Base-by-base conservation (phyloP, 2,888 invertebrate species). In the Sinhomidia bicolor region DNA sequence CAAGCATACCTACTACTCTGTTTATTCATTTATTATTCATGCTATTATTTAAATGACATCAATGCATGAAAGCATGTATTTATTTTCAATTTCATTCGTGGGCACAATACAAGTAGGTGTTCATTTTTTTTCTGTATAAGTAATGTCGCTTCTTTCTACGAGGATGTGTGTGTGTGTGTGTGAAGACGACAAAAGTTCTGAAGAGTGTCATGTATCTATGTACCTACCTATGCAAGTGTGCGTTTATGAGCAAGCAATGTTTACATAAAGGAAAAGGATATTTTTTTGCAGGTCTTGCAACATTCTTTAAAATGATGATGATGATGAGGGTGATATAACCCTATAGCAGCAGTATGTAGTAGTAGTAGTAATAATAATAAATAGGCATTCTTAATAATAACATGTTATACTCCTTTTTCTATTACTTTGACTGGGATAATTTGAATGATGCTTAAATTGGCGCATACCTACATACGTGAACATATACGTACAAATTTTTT, bases 261-360 rank as follows among this genome's bases (percentile, higher is more conserved):
- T 68, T 68, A 36, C 68, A 82, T 68, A 83, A 83, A 83, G 71
- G 83, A 74, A 83, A 71, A 83, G 57, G 57, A 41, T 57, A n/a
- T n/a, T n/a, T n/a, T 54, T 62, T 83, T 83, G 68, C 68, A 68
- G 44, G 74, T 74, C 36, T 74, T 83, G 83, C 83, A 71, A 83
- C 71, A 83, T 71, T 74, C 36, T 74, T 74, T 26, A 47, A 41
- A 47, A 51, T 14, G 44, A 65, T 17, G n/a, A 17, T 65, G 23
- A 26, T 57, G n/a, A 57, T 57, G 54, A 17, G 12, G 20, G 17
- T 57, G 20, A 47, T 47, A 47, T n/a, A n/a, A n/a, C n/a, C n/a
- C n/a, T n/a, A n/a, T n/a, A n/a, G n/a, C n/a, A n/a, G n/a, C n/a
- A n/a, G n/a, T n/a, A 47, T 47, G 47, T 47, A 41, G 41, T 41